Evolutionary conservation across 2,888 invertebrate genomes (phyloP), one percentile per base, ranked within the genome.

Genomic region (Mimas tiliae): DNA sequence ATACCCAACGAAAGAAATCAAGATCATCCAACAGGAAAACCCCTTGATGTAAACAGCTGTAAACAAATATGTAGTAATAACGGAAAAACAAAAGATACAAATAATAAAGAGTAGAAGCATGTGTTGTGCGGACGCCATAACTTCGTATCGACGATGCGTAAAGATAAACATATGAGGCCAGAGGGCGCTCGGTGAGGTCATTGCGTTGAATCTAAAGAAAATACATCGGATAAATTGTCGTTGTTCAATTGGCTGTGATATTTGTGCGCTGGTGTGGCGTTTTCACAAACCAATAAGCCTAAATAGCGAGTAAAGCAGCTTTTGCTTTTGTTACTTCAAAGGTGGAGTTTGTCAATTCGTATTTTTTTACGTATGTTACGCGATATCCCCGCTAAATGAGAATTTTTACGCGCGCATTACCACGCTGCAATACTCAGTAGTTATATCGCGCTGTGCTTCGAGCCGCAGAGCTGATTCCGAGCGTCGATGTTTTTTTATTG

Each of bases 141-240:
- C 70, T 75, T 73, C 70, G 73, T 70, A 75, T 74, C 69, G 73
- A 42, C 75, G 68, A 71, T 74, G 69, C 67, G 65, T 52, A 65
- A 69, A 69, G 69, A 73, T 72, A 73, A 73, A 70, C 74, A 74
- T 69, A 72, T 75, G 75, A 72, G 72, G 66, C 70, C 45, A 19
- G 9, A 19, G 14, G 48, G 53, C 58, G 19, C 65, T 16, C 33
- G 65, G 48, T 65, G 33, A 65, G 55, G 65, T 58, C 27, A n/a
- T 19, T 19, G 51, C 42, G n/a, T 51, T 63, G 7, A 12, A 9
- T 16, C 45, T 48, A 27, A n/a, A n/a, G 38, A 16, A 27, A 47
- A 33, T 45, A 14, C 14, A 48, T 47, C 12, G 9, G 1, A 16
- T 38, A n/a, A 38, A 16, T 19, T 12, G 9, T 45, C 45, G 11